Evolutionary conservation across 2,888 invertebrate species (phyloP).

Genomic region (Tenthredo amoena): DNA sequence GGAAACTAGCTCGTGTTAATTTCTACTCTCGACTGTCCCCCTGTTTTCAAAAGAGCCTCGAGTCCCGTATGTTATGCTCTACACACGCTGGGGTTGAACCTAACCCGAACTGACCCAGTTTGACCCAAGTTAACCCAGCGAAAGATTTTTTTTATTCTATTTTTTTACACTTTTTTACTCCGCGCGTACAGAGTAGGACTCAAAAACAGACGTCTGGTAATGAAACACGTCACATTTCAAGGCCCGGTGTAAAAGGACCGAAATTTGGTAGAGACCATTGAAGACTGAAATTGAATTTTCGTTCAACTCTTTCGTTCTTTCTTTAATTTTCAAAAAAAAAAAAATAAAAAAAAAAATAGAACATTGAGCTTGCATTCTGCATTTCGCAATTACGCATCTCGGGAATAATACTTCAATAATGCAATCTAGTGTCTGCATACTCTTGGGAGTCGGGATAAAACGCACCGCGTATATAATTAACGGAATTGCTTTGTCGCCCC

Average conservation of each 20-base stretch:
- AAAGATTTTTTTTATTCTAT: neutral
- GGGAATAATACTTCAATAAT: neutral
- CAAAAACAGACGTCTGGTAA: neutral
- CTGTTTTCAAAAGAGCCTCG: constrained; percentile 32
- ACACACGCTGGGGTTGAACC: neutral
- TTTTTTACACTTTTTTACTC: neutral
- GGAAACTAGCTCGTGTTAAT: constrained; percentile 41
- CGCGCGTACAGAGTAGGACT: neutral
- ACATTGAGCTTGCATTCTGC: neutral
- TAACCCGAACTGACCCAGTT: constrained; percentile 25
- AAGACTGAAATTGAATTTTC: neutral
- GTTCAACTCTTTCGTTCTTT: neutral
- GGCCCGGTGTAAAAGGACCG: neutral
- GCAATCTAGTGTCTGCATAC: neutral
- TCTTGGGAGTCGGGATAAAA: neutral
- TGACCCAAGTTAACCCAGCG: constrained; percentile 8
- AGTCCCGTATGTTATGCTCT: neutral
- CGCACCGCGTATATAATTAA: neutral
- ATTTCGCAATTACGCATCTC: neutral
- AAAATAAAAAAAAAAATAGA: neutral
- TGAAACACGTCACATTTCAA: neutral
- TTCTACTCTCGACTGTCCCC: constrained; percentile 27
- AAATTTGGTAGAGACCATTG: neutral
- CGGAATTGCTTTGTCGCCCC: neutral
- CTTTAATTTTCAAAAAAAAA: neutral